phyloP scores from a whole-genome alignment of 2,797 vertebrate genomes.

The Channallabes apus region DNA sequence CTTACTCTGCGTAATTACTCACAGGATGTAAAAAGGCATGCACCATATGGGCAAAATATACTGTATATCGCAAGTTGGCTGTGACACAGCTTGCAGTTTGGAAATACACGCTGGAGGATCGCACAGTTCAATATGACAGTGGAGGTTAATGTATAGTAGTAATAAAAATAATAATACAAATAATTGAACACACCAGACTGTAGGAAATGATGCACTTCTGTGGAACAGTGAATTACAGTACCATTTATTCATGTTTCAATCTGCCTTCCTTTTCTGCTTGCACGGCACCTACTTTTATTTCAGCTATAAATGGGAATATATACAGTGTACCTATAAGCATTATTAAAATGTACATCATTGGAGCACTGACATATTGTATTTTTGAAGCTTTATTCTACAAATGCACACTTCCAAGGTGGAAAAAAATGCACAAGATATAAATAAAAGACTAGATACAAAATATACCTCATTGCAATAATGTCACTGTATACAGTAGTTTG shows the following conservation, averaged over 20 bases:
- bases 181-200: not conserved
- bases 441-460: not conserved
- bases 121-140: not conserved
- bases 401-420: not conserved
- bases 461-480: not conserved
- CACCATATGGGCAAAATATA: not conserved
- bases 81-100: not conserved
- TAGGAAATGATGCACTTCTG: not conserved
- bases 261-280: not conserved
- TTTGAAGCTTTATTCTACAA: not conserved
- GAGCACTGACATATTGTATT: too few relatives aligned
- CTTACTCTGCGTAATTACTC: constrained; percentile 1
- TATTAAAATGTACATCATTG: not conserved
- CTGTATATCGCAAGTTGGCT: not conserved
- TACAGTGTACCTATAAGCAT: not conserved
- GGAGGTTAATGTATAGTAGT: not conserved
- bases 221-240: not conserved
- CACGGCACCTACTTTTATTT: not conserved
- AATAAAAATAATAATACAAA: not conserved
- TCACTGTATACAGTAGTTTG: not conserved
- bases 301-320: not conserved
- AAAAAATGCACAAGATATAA: not conserved
- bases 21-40: not conserved
- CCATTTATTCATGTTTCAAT: not conserved
- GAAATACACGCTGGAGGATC: not conserved